Evolutionary conservation across 92 coral and sea anemone genomes (phyloP).

Genomic region (Epizoanthus illoricatus): DNA sequence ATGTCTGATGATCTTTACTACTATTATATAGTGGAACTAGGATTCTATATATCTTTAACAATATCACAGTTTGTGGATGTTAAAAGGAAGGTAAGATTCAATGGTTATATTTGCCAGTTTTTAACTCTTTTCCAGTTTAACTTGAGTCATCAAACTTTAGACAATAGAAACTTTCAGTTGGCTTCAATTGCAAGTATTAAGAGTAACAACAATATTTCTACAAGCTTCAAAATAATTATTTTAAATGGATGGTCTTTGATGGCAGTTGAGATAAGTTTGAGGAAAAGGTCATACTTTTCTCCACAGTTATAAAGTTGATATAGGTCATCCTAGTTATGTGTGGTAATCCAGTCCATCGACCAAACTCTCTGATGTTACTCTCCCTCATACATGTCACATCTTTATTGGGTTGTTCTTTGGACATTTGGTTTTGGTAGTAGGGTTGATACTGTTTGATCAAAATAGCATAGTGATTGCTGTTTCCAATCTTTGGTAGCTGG

Average conservation of each 20-base stretch:
- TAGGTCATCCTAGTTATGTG: no score
- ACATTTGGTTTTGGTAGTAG: not conserved
- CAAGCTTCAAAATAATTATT: not conserved
- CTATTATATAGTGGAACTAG: slow-evolving; percentile 80
- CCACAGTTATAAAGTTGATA: no score
- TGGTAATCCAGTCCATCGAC: no score
- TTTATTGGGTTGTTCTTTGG: not conserved
- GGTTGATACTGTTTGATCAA: not conserved
- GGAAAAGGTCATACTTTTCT: no score
- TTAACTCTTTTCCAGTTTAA: not conserved
- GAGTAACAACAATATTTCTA: not conserved
- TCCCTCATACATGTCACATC: no score
- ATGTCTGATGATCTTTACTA: slow-evolving; percentile 76
- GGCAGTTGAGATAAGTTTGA: no score
- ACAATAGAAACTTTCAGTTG: not conserved
- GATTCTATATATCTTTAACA: slow-evolving; percentile 80
- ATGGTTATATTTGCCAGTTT: not conserved
- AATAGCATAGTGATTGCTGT: slow-evolving; percentile 26
- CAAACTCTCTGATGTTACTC: no score
- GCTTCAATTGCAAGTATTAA: not conserved
- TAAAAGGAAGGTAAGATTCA: slow-evolving; percentile 84
- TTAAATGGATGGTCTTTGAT: not conserved
- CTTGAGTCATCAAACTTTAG: not conserved
- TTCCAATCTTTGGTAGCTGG: slow-evolving; percentile 40
- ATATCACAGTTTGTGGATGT: slow-evolving; percentile 95